A percentile compares a stretch with the other conserved stretches of the same genome.
Evolutionary conservation across 1,140 invertebrate genomes (phyloP).

Genomic region (Cotesia glomerata): DNA sequence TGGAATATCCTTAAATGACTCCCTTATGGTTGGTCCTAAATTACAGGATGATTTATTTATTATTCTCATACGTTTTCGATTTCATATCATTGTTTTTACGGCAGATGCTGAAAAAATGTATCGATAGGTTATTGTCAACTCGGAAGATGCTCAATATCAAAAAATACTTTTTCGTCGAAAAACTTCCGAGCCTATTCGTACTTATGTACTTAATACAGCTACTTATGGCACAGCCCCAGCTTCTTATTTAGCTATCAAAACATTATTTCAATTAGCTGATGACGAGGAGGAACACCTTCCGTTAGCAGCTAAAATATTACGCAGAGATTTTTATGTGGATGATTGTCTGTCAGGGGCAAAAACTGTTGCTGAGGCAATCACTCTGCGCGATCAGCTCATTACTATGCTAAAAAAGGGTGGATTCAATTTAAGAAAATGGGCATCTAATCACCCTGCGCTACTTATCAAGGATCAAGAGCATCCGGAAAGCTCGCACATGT

Average conservation of each 20-base stretch:
- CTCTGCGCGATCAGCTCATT: no score
- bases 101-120: conserved; percentile 40
- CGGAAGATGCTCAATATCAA: conserved; percentile 21
- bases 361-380: not conserved
- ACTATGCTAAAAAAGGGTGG: no score
- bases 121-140: conserved; percentile 23
- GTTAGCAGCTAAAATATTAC: conserved; percentile 36
- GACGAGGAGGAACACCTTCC: conserved; percentile 42
- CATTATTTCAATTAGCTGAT: conserved; percentile 27
- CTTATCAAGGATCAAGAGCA: no score
- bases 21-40: conserved; percentile 16
- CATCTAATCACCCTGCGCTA: no score
- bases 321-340: conserved; percentile 56
- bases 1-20: conserved; percentile 4
- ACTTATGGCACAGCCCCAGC: conserved; percentile 42
- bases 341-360: conserved; percentile 53
- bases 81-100: conserved; percentile 26
- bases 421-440: no score
- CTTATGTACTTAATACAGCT: conserved; percentile 40
- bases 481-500: no score
- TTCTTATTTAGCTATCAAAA: conserved; percentile 33
- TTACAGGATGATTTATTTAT: conserved; percentile 23
- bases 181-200: conserved; percentile 18
- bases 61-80: conserved; percentile 4
- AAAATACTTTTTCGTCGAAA: conserved; percentile 33